These are phyloP conservation scores for Tetragnatha versicolor DNA, from an alignment of 1,140 invertebrate genomes.

Conservation along the genomic window DNA sequence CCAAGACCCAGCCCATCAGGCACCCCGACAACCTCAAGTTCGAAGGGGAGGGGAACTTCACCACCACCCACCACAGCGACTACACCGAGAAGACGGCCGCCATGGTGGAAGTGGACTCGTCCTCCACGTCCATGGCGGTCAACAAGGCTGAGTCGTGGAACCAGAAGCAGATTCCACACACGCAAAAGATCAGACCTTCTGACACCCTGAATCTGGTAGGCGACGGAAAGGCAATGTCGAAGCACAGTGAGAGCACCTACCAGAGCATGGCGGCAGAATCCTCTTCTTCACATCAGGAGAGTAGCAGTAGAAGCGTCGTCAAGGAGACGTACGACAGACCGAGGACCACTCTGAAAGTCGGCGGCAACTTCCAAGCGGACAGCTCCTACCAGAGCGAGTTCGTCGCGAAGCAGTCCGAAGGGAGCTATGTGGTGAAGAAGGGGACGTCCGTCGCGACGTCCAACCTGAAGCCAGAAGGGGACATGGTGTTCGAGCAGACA, in stretches of 20 bases:
- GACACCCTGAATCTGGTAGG: constrained; percentile 3
- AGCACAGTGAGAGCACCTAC: constrained; percentile 1
- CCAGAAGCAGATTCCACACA: constrained; percentile 15
- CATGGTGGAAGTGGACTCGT: not conserved
- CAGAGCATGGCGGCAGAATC: constrained; percentile 7
- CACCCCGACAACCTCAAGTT: constrained; percentile 61
- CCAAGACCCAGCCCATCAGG: constrained; percentile 58
- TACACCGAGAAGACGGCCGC: not conserved
- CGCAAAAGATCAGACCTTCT: constrained; percentile 14
- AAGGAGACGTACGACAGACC: constrained; percentile 18
- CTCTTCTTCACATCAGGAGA: too few species aligned
- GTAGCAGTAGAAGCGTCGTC: not conserved
- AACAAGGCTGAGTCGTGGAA: constrained; percentile 18
- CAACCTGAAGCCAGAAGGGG: constrained; percentile 41
- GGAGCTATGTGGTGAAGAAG: constrained; percentile 9
- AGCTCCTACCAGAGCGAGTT: constrained; percentile 40
- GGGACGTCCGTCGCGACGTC: not conserved
- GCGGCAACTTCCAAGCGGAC: constrained; percentile 38
- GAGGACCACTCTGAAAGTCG: constrained; percentile 14
- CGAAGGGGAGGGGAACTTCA: constrained; percentile 63
- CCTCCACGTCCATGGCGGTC: not conserved
- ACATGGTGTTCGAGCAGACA: constrained; percentile 39
- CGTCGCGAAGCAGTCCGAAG: not conserved
- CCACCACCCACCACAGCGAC: constrained; percentile 58
- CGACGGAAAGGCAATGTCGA: constrained; percentile 2